These are phyloP conservation scores for Poicephalus gulielmi DNA, from an alignment of 2,113 vertebrate species.

Conservation along the genomic window DNA sequence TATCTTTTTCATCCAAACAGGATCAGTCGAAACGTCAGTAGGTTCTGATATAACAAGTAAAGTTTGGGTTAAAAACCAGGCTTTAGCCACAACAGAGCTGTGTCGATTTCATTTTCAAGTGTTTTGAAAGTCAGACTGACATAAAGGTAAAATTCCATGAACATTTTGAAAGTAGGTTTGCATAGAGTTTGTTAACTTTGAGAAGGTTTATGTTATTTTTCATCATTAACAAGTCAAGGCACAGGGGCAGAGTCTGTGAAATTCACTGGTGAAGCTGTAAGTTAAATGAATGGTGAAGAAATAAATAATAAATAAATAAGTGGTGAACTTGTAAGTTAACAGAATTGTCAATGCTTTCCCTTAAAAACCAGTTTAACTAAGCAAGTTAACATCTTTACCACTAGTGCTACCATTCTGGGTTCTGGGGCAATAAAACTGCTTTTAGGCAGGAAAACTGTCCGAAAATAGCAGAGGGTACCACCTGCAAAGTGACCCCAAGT, in stretches of 20 bases:
- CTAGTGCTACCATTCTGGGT: not conserved
- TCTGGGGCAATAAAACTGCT: not conserved
- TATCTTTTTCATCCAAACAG: not conserved
- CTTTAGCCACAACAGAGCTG: not conserved
- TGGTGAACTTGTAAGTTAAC: not conserved
- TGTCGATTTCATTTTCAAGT: not conserved
- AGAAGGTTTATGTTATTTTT: not conserved
- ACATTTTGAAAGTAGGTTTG: not conserved
- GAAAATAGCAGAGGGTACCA: not conserved
- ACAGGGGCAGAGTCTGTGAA: not conserved
- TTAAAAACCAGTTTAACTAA: not conserved
- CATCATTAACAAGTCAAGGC: not conserved
- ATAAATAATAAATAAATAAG: too few species aligned
- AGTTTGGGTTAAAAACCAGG: not conserved
- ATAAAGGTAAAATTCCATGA: not conserved
- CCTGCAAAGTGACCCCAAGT: not conserved
- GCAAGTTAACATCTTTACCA: not conserved
- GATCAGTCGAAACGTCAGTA: not conserved
- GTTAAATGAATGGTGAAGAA: too few species aligned
- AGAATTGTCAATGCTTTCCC: not conserved
- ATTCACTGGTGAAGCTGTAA: not conserved
- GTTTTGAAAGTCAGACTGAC: not conserved
- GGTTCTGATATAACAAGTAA: not conserved
- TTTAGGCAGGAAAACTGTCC: not conserved
- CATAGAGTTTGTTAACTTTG: not conserved